Evolutionary conservation across 2,888 invertebrate genomes (phyloP).

Genomic region (Leptothorax acervorum): DNA sequence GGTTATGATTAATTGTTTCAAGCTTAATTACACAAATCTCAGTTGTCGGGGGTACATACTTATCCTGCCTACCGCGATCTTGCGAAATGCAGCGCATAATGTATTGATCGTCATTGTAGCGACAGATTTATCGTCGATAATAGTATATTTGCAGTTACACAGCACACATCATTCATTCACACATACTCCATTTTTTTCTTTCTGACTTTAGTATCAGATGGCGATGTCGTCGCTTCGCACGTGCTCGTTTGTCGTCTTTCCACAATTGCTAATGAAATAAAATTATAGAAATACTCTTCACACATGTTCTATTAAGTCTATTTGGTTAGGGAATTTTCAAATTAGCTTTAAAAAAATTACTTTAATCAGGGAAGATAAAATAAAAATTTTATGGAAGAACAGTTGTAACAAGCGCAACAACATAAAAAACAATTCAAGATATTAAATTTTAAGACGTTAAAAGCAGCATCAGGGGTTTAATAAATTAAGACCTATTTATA

Average conservation of each 20-base stretch:
- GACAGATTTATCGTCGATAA: not conserved
- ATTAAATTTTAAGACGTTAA: slow-evolving; percentile 1
- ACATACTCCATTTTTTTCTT: not conserved
- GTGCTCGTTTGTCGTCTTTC: too few relatives aligned
- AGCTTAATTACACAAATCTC: not conserved
- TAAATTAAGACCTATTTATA: slow-evolving; percentile 1
- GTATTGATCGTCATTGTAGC: slow-evolving; percentile 67
- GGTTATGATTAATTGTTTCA: slow-evolving; percentile 44
- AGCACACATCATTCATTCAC: not conserved
- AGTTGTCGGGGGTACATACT: slow-evolving; percentile 53
- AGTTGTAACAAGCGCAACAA: not conserved
- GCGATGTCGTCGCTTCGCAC: not conserved
- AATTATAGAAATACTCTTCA: not conserved
- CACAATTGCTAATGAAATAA: not conserved
- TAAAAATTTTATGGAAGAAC: not conserved
- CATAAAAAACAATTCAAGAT: not conserved
- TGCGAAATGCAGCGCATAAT: slow-evolving; percentile 67
- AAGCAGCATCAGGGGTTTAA: not conserved
- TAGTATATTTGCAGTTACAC: not conserved
- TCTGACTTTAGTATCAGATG: not conserved
- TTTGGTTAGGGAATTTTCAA: not conserved
- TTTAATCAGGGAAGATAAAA: not conserved
- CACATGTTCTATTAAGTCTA: too few relatives aligned
- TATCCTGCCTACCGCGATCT: slow-evolving; percentile 41
- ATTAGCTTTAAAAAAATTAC: not conserved